Conservation (phyloP, 1,140 invertebrate species). For the Planococcus citri region DNA sequence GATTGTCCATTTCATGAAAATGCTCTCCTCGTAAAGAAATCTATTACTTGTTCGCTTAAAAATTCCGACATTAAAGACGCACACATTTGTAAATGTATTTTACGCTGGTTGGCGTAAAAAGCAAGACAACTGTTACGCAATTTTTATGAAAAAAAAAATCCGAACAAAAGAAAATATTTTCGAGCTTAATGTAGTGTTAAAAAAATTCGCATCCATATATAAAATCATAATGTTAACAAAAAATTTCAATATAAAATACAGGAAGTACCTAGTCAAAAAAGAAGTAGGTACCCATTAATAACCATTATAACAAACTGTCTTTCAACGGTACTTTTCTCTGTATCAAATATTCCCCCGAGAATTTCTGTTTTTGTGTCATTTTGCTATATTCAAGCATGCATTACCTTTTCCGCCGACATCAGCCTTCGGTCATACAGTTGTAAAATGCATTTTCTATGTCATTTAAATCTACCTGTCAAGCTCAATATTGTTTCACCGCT, state of each 20-base stretch:
- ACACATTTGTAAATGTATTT: background rate
- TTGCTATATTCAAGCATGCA: background rate
- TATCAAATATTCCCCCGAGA: background rate
- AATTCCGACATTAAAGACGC: no score
- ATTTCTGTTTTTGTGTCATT: constrained; percentile 4
- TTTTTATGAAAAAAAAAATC: background rate
- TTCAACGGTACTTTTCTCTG: background rate
- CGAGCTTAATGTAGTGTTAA: background rate
- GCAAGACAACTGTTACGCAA: background rate
- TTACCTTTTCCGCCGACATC: constrained; percentile 8
- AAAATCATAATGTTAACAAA: background rate
- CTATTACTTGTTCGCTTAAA: no score
- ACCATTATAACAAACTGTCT: background rate
- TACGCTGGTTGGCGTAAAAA: background rate
- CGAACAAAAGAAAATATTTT: constrained; percentile 3
- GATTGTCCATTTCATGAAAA: no score
- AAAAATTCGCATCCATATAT: background rate
- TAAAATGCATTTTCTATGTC: constrained; percentile 17
- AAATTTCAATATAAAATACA: background rate
- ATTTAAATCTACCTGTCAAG: background rate
- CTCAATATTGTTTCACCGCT: background rate
- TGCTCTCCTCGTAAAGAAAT: no score
- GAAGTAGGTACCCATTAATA: background rate
- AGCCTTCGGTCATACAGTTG: constrained; percentile 1
- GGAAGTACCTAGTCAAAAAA: constrained; percentile 1